These are phyloP conservation scores for Helicoverpa assulta DNA, from an alignment of 2,888 invertebrate species.

Conservation along the genomic window DNA sequence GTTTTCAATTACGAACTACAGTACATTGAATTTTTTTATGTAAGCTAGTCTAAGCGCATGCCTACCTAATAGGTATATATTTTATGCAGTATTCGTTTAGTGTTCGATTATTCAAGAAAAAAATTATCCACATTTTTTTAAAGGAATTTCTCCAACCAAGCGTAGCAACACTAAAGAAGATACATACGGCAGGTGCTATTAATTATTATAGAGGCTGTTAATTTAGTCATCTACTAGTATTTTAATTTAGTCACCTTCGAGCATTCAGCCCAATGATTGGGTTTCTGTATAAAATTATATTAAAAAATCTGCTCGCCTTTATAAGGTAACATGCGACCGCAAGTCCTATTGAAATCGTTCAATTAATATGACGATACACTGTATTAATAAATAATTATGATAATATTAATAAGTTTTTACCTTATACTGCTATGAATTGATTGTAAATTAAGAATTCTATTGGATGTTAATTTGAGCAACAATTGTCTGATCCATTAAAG, in stretches of 20 bases:
- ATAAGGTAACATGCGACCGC: constrained; percentile 1
- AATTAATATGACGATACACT: constrained; percentile 43
- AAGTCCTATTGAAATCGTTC: constrained; percentile 42
- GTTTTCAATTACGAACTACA: no score
- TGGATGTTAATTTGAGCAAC: constrained; percentile 13
- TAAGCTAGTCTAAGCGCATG: no score
- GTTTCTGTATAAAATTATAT: constrained; percentile 17
- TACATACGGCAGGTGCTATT: constrained; percentile 36
- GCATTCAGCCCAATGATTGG: constrained; percentile 27
- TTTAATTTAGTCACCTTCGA: constrained; percentile 54
- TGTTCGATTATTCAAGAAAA: no score
- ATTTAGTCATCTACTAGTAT: constrained; percentile 57
- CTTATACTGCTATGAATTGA: constrained; percentile 31
- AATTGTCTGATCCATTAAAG: constrained; percentile 9
- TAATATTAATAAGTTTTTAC: constrained; percentile 42
- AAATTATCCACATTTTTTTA: no score
- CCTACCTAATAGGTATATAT: no score
- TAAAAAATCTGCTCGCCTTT: constrained; percentile 16
- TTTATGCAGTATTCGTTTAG: no score
- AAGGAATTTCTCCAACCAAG: background rate
- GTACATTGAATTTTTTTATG: no score
- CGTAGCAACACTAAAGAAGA: constrained; percentile 35
- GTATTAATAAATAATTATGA: constrained; percentile 51
- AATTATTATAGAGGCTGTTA: constrained; percentile 45
- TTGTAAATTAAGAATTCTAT: constrained; percentile 33